Conservation (phyloP, 1,140 invertebrate genomes). For the Scaptomyza pallida region DNA sequence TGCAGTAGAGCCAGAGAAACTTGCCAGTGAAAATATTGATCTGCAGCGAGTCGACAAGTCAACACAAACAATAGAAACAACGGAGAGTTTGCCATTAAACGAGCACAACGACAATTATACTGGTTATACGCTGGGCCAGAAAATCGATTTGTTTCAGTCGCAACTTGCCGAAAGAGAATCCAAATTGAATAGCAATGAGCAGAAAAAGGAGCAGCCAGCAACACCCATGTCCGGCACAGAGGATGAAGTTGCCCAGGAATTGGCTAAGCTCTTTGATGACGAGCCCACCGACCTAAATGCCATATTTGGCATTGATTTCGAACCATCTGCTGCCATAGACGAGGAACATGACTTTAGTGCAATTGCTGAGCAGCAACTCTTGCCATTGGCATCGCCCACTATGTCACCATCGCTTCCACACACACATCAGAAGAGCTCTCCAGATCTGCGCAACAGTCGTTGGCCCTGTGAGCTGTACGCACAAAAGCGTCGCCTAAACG, state of each 20-base stretch:
- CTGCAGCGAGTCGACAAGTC: slow-evolving; percentile 33
- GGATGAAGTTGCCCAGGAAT: slow-evolving; percentile 67
- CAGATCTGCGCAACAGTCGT: slow-evolving; percentile 66
- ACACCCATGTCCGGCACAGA: slow-evolving; percentile 38
- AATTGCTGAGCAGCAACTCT: neutral
- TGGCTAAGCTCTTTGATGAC: slow-evolving; percentile 70
- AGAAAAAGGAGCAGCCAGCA: slow-evolving; percentile 3
- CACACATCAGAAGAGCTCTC: neutral
- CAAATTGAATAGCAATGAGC: slow-evolving; percentile 9
- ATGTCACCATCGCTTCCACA: neutral
- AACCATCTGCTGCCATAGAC: slow-evolving; percentile 33
- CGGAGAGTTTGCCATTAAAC: slow-evolving; percentile 1
- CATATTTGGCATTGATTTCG: slow-evolving; percentile 68
- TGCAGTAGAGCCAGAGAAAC: neutral
- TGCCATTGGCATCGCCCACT: slow-evolving; percentile 22
- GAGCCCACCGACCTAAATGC: slow-evolving; percentile 73
- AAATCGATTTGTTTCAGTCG: slow-evolving; percentile 78
- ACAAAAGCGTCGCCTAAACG: slow-evolving; percentile 56
- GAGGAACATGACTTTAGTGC: slow-evolving; percentile 30
- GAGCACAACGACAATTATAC: slow-evolving; percentile 15
- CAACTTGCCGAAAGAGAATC: slow-evolving; percentile 29
- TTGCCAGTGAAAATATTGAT: neutral
- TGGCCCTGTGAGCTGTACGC: slow-evolving; percentile 83
- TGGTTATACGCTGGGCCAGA: slow-evolving; percentile 52
- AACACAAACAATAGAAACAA: slow-evolving; percentile 58